These are phyloP conservation scores for Dissostichus mawsoni DNA, from an alignment of 2,113 vertebrate species.

Conservation along the genomic window DNA sequence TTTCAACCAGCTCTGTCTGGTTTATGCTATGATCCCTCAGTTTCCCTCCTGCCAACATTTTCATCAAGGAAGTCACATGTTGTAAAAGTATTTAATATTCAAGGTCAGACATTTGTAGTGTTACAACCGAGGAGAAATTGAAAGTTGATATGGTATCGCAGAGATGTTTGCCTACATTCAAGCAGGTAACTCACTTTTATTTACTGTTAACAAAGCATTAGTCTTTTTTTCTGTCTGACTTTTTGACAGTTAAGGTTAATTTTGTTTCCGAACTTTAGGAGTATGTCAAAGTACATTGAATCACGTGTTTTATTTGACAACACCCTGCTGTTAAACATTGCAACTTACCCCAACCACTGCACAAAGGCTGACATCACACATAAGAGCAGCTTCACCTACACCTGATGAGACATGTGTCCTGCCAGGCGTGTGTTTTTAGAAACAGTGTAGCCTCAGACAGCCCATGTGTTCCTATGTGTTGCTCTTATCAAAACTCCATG, in stretches of 20 bases:
- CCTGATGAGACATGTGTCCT: background rate
- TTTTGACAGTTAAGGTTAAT: too few species aligned
- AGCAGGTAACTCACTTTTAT: too few species aligned
- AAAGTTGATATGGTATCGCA: too few species aligned
- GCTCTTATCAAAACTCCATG: slow-evolving; percentile 35
- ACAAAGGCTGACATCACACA: slow-evolving; percentile 11
- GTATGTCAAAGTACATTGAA: background rate
- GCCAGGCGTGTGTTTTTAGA: slow-evolving; percentile 17
- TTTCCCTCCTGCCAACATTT: background rate
- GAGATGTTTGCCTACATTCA: too few species aligned
- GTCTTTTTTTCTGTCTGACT: too few species aligned
- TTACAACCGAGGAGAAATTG: background rate
- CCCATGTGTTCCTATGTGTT: background rate
- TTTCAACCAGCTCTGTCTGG: background rate
- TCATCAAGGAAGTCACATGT: background rate
- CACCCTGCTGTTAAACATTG: background rate
- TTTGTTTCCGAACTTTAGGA: background rate
- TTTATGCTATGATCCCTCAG: background rate
- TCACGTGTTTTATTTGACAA: slow-evolving; percentile 9
- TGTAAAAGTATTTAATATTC: background rate
- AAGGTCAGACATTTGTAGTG: background rate
- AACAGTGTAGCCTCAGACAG: slow-evolving; percentile 5
- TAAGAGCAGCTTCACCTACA: slow-evolving; percentile 4
- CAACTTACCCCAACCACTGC: background rate
- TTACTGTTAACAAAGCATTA: background rate